A percentile compares a stretch with the other conserved stretches of the same genome.
These are phyloP conservation scores for Drosophila carrolli DNA, from an alignment of 1,140 invertebrate genomes.

Conservation along the genomic window DNA sequence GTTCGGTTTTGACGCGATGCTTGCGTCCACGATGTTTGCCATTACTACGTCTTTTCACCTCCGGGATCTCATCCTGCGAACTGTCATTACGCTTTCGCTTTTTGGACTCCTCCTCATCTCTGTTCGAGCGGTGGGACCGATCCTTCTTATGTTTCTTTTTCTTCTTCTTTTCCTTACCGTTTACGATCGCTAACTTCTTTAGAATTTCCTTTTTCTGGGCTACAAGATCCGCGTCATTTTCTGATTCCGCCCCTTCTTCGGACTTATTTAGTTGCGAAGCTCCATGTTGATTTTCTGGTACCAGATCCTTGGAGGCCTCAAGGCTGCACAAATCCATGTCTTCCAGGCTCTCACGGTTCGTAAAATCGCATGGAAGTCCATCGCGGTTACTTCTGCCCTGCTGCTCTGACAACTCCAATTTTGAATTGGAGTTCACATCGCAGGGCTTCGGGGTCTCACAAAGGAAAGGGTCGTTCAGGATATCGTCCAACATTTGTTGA, in stretches of 20 bases:
- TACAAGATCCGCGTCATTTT: not conserved
- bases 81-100: constrained; percentile 21
- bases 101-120: constrained; percentile 35
- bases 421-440: not conserved
- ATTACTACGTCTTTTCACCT: constrained; percentile 5
- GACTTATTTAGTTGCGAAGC: fast-evolving
- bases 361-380: constrained; percentile 16
- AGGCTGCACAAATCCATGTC: constrained; percentile 31
- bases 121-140: constrained; percentile 15
- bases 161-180: not conserved
- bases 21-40: not conserved
- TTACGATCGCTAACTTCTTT: not conserved
- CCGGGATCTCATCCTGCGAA: not conserved
- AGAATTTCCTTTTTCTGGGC: not conserved
- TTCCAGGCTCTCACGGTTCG: not conserved
- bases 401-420: not conserved
- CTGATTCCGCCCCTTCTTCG: not conserved
- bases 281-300: not conserved
- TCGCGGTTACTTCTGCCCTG: not conserved
- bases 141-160: constrained; percentile 49
- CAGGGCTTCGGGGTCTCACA: not conserved
- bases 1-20: not conserved
- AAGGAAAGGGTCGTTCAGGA: not conserved
- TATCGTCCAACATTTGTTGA: not conserved
- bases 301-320: not conserved